phyloP scores from a whole-genome alignment of 2,888 invertebrate genomes.

The Oasisia sp. region DNA sequence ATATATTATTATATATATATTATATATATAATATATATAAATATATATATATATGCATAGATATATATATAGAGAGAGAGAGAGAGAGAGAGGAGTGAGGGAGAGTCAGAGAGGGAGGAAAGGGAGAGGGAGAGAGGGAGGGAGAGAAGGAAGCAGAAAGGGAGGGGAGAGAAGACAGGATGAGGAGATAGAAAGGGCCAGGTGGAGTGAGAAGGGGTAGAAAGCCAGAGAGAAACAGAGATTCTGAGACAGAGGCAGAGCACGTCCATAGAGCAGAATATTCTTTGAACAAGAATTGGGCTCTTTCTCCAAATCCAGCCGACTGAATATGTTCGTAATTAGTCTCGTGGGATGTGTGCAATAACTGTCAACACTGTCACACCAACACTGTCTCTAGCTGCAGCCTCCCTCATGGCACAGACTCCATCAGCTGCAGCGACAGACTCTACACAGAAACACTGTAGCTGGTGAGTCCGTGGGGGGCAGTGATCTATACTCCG shows the following conservation, averaged over 20 bases:
- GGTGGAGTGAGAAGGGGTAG: no score
- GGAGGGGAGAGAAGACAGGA: no score
- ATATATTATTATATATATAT: not conserved
- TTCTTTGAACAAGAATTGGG: not conserved
- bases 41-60: no score
- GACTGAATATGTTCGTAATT: conserved; percentile 18
- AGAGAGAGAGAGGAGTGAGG: no score
- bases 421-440: conserved; percentile 17
- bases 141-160: no score
- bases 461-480: not conserved
- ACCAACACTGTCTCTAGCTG: not conserved
- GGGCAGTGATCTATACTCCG: not conserved
- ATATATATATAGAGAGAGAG: no score
- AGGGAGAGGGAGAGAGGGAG: no score
- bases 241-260: not conserved
- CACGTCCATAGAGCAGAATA: not conserved
- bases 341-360: not conserved
- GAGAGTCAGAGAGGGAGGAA: no score
- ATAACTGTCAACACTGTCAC: not conserved
- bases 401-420: not conserved
- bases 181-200: no score
- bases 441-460: conserved; percentile 23
- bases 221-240: no score
- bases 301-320: not conserved
- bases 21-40: no score